Evolutionary conservation across 2,797 vertebrate species (phyloP).

Genomic region (Margarornis squamiger): DNA sequence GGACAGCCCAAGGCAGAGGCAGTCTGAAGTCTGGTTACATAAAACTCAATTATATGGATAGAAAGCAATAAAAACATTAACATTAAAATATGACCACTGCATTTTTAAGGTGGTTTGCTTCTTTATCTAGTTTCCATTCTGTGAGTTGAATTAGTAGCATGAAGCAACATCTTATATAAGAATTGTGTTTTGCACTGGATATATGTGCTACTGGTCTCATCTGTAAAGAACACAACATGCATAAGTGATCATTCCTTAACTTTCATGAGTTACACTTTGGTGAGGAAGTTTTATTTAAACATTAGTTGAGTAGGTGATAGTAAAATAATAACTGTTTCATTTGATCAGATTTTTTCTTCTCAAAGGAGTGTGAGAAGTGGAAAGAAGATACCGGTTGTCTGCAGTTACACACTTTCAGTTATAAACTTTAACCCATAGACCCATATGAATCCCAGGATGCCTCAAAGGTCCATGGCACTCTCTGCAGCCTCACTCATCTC

Average conservation of each 20-base stretch:
- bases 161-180: background rate
- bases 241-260: background rate
- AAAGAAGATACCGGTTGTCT: background rate
- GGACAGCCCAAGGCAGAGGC: background rate
- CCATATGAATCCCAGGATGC: background rate
- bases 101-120: background rate
- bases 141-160: background rate
- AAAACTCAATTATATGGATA: background rate
- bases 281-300: background rate
- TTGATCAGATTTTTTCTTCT: background rate
- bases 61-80: background rate
- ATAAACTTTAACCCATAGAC: background rate
- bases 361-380: background rate
- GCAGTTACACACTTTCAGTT: background rate
- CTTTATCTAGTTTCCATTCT: background rate
- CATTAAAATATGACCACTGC: background rate
- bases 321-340: background rate
- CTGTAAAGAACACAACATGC: background rate
- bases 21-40: background rate
- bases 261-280: background rate
- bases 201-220: background rate
- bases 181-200: background rate
- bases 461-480: background rate
- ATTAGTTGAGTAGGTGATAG: background rate
- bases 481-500: background rate